These are phyloP conservation scores for Drosophila falleni DNA, from an alignment of 2,888 invertebrate genomes.

Conservation along the genomic window DNA sequence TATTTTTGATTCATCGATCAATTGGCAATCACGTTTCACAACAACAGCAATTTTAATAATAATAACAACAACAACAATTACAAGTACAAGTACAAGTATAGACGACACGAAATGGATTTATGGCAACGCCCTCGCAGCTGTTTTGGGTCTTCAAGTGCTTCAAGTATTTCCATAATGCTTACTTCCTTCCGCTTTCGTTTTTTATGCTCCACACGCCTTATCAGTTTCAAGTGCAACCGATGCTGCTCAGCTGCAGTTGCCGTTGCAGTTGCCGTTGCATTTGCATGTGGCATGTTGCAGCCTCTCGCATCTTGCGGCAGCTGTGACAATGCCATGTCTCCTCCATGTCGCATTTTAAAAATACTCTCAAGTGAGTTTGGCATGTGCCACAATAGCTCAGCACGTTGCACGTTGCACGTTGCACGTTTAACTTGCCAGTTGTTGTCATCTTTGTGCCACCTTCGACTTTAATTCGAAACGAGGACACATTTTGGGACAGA, in stretches of 20 bases:
- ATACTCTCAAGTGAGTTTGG: conserved; percentile 72
- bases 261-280: conserved; percentile 7
- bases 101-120: conserved; percentile 41
- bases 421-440: conserved; percentile 20
- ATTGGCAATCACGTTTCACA: conserved; percentile 63
- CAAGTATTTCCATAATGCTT: conserved; percentile 39
- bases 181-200: conserved; percentile 73
- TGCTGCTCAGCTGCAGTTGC: conserved; percentile 9
- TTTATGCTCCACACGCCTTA: conserved; percentile 44
- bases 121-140: conserved; percentile 38
- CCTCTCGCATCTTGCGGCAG: conserved; percentile 32
- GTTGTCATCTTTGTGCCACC: conserved; percentile 20
- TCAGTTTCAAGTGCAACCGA: conserved; percentile 67
- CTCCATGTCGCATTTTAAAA: conserved; percentile 56
- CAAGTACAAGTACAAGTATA: conserved; percentile 8
- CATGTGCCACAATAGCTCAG: conserved; percentile 69
- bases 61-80: conserved; percentile 19
- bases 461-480: conserved; percentile 10
- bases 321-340: conserved; percentile 40
- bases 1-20: conserved; percentile 73
- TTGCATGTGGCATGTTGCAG: conserved; percentile 18
- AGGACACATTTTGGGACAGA: not conserved
- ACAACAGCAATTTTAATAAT: conserved; percentile 6
- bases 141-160: conserved; percentile 25
- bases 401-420: conserved; percentile 13